Conservation (phyloP, 2,797 vertebrate genomes). For the Muraenolepis orangiensis region DNA sequence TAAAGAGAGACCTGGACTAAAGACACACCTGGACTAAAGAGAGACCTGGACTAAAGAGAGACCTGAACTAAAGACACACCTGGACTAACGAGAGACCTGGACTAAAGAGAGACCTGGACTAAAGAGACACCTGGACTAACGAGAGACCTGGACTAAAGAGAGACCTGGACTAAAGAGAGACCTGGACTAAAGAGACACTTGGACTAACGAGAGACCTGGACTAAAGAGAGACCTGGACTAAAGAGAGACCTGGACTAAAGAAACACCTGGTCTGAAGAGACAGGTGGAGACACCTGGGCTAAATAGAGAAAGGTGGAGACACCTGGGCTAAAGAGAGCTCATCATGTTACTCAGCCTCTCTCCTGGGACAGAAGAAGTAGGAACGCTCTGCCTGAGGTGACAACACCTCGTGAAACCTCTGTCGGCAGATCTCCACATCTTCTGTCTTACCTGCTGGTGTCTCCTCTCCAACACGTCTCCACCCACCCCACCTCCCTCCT, state of each 20-base stretch:
- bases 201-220: neutral
- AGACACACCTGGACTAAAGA: too few relatives aligned
- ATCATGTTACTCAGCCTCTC: constrained; percentile 15
- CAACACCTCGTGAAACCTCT: neutral
- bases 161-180: neutral
- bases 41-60: too few relatives aligned
- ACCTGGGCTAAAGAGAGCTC: too few relatives aligned
- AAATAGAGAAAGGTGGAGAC: too few relatives aligned
- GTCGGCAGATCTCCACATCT: neutral
- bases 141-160: neutral
- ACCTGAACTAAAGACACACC: neutral
- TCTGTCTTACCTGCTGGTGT: neutral
- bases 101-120: neutral
- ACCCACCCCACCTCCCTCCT: neutral
- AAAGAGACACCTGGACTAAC: too few relatives aligned
- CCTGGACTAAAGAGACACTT: too few relatives aligned
- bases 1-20: neutral
- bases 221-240: too few relatives aligned
- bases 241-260: too few relatives aligned
- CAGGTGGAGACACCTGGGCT: too few relatives aligned
- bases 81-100: neutral
- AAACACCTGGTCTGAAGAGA: too few relatives aligned
- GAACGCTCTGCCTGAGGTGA: neutral
- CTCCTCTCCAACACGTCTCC: neutral
- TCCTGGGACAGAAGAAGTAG: neutral